These are phyloP conservation scores for Eupithecia centaureata DNA, from an alignment of 2,888 invertebrate species.

Conservation along the genomic window DNA sequence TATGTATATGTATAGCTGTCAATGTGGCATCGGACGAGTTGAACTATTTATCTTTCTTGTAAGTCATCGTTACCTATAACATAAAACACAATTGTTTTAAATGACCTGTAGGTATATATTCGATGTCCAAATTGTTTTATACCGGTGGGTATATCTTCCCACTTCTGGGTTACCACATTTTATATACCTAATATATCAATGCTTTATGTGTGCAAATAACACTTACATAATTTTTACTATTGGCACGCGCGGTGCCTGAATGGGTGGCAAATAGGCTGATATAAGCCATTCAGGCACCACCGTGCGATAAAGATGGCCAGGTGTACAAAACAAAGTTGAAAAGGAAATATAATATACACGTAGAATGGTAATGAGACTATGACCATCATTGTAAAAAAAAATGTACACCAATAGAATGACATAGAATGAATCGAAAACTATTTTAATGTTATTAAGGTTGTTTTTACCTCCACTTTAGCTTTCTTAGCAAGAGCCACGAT, in stretches of 20 bases:
- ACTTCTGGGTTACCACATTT: too few species aligned
- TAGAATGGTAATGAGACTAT: neutral
- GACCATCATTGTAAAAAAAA: neutral
- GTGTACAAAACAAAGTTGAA: neutral
- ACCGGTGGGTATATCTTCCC: too few species aligned
- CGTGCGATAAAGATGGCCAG: neutral
- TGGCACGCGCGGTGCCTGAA: too few species aligned
- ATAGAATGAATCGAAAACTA: neutral
- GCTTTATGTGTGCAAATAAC: too few species aligned
- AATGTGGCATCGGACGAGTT: neutral
- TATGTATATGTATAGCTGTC: too few species aligned
- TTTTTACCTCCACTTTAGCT: slow-evolving; percentile 88
- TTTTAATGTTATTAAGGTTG: neutral
- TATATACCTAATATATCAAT: too few species aligned
- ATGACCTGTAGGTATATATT: neutral
- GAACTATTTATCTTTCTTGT: neutral
- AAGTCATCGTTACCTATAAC: neutral
- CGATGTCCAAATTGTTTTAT: neutral
- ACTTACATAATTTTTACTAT: too few species aligned
- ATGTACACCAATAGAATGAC: neutral
- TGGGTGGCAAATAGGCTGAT: too few species aligned
- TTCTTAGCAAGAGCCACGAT: slow-evolving; percentile 91
- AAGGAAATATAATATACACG: neutral
- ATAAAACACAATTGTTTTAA: neutral
- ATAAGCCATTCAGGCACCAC: too few species aligned